Evolutionary conservation across 1,140 invertebrate genomes (phyloP).

Genomic region (Cotesia chilonis): DNA sequence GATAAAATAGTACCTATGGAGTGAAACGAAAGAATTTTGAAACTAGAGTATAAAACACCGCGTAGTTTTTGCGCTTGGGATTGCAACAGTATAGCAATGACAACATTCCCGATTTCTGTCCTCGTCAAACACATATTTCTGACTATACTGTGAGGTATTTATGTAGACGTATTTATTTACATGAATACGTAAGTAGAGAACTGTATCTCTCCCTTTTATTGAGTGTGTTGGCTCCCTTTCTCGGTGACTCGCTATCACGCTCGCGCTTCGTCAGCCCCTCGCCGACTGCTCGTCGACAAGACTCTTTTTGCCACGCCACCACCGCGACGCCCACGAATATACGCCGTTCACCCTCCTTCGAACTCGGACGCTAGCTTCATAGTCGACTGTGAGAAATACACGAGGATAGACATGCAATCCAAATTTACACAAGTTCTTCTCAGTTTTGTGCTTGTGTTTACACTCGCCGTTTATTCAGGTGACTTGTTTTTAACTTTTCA

Average conservation of each 20-base stretch:
- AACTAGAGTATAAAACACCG: too few relatives aligned
- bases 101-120: too few relatives aligned
- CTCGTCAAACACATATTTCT: too few relatives aligned
- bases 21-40: too few relatives aligned
- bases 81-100: too few relatives aligned
- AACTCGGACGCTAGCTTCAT: slow-evolving; percentile 21
- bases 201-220: too few relatives aligned
- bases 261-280: slow-evolving; percentile 1
- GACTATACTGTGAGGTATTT: too few relatives aligned
- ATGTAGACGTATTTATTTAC: too few relatives aligned
- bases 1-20: too few relatives aligned
- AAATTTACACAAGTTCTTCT: slow-evolving; percentile 20
- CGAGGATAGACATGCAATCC: slow-evolving; percentile 27
- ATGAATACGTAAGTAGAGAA: too few relatives aligned
- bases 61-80: too few relatives aligned
- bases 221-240: too few relatives aligned
- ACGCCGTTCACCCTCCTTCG: slow-evolving; percentile 13
- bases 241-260: background rate
- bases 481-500: slow-evolving; percentile 1
- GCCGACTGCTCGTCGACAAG: slow-evolving; percentile 8
- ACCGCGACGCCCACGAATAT: slow-evolving; percentile 25
- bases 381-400: slow-evolving; percentile 25
- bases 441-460: slow-evolving; percentile 26
- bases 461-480: slow-evolving; percentile 19
- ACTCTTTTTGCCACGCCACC: slow-evolving; percentile 23